Percentiles rank a stretch among this genome's conserved stretches.
Evolutionary conservation across 1,140 invertebrate genomes (phyloP).

Genomic region (Anadara kagoshimensis): DNA sequence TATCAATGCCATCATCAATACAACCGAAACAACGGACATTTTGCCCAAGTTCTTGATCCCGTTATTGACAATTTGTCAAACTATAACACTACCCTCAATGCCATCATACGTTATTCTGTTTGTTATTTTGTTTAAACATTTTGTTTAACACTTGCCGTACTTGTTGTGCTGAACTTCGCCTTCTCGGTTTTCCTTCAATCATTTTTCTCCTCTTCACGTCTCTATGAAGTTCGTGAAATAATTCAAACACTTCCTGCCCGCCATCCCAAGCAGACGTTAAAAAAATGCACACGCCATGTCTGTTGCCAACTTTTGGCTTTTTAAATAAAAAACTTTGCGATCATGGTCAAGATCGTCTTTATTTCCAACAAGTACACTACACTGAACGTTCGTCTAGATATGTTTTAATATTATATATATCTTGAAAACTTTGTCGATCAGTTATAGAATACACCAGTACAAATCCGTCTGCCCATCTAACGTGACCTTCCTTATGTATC

Average conservation of each 20-base stretch:
- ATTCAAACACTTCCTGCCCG: conserved; percentile 76
- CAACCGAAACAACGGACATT: no score
- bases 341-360: conserved; percentile 95
- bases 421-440: conserved; percentile 87
- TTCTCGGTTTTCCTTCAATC: conserved; percentile 63
- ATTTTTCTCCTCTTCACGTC: conserved; percentile 69
- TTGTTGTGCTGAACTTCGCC: conserved; percentile 72
- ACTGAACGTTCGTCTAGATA: conserved; percentile 79
- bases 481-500: conserved; percentile 82
- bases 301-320: conserved; percentile 84
- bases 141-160: conserved; percentile 67
- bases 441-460: conserved; percentile 94
- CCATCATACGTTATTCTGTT: background rate
- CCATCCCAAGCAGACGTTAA: conserved; percentile 88
- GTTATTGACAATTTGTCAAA: no score
- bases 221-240: conserved; percentile 70
- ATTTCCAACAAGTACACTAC: conserved; percentile 89
- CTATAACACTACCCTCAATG: no score
- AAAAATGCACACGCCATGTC: conserved; percentile 87
- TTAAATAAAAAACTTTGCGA: conserved; percentile 88
- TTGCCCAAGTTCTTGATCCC: no score
- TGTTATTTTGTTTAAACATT: conserved; percentile 60
- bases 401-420: conserved; percentile 80
- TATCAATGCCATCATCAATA: no score
- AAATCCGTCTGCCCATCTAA: conserved; percentile 91